Evolutionary conservation across 2,888 invertebrate species (phyloP).

Genomic region (Ophion costatus): DNA sequence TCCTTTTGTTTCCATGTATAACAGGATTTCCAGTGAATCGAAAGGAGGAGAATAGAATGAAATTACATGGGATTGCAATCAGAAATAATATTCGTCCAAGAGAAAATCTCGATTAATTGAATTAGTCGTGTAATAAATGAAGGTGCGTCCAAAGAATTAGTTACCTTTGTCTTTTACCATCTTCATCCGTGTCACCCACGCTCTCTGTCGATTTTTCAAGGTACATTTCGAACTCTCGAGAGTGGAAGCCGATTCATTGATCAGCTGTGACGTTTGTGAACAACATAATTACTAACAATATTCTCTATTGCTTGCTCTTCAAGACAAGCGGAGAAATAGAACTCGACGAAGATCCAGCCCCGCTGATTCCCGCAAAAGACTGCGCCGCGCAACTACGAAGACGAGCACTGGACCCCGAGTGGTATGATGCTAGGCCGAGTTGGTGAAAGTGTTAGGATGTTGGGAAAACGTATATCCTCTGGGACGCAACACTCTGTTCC

Average conservation of each 20-base stretch:
- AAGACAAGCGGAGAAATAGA: slow-evolving; percentile 29
- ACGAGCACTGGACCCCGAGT: slow-evolving; percentile 19
- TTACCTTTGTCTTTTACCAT: slow-evolving; percentile 13
- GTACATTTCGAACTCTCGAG: background rate
- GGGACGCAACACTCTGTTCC: slow-evolving; percentile 58
- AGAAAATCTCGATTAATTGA: slow-evolving; percentile 55
- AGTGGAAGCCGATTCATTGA: too few species aligned
- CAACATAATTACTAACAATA: slow-evolving; percentile 59
- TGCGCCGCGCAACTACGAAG: background rate
- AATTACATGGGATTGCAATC: slow-evolving; percentile 47
- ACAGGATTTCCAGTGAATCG: slow-evolving; percentile 29
- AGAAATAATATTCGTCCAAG: slow-evolving; percentile 35
- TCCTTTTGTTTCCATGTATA: slow-evolving; percentile 54
- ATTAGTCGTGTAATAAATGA: slow-evolving; percentile 22
- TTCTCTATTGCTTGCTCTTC: slow-evolving; percentile 38
- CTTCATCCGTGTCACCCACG: background rate
- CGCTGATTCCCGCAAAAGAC: background rate
- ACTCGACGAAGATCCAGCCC: background rate
- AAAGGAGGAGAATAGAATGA: slow-evolving; percentile 25
- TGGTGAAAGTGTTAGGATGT: slow-evolving; percentile 1
- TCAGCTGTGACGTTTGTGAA: slow-evolving; percentile 36
- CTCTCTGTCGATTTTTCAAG: background rate
- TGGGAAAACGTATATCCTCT: slow-evolving; percentile 55
- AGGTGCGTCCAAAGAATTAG: background rate
- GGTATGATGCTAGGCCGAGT: slow-evolving; percentile 19